Base-by-base conservation (phyloP, 2,888 invertebrate genomes). In the Uropetala carovei region DNA sequence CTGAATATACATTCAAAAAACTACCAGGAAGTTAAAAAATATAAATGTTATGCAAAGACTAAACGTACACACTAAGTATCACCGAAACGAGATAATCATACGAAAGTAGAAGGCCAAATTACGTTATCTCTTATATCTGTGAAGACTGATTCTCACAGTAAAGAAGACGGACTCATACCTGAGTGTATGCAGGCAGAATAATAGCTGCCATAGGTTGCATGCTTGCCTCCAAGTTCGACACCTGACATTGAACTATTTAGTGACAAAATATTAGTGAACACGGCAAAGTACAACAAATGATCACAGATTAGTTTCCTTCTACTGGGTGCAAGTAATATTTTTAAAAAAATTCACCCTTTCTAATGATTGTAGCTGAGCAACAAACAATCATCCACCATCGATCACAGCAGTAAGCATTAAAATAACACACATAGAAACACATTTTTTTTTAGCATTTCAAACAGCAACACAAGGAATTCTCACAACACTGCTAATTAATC, bases 151-250 rank as follows among this genome's bases (percentile, higher is more conserved):
- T 18, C 56, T 83, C 57, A 57, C 83, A 57, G 57, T 57, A 57
- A 43, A n/a, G 83, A 89, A 89, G 89, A 89, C 89, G 89, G 89
- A 89, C 89, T 89, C 89, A 68, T 43, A 89, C 89, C 89, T 89
- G 89, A 89, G 89, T 64, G 64, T 43, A 68, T 43, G 43, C 30
- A 60, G 30, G 89, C 60, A 60, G 89, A 59, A 43, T 0, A 89
- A 43, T 27, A 89, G 89, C 89, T 89, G 89, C 89, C 89, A 30
- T 11, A 10, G 89, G 59, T 64, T 30, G 43, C 89, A 89, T 68
- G 56, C 89, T 43, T 64, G 18, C 18, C 89, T 89, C 83, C 83
- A 83, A 83, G 57, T 56, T 83, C 60, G 64, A 89, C 64, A 60
- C 14, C 27, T 60, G 30, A 86, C 86, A 86, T 0, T 64, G 18